Conservation (phyloP, 1,140 invertebrate species). For the Sipha flava region DNA sequence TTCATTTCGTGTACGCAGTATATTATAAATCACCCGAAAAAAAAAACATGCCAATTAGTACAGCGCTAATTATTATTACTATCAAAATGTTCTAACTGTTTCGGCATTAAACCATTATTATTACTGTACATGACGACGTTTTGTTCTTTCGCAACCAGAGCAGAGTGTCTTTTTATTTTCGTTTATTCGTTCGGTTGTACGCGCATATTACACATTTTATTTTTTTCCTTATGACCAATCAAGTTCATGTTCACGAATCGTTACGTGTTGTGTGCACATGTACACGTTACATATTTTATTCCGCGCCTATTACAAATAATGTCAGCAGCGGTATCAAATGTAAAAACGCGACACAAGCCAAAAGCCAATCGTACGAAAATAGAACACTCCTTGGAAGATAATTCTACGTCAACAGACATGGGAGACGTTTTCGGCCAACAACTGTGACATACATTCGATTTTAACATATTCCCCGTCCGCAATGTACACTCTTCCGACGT, state of each 20-base stretch:
- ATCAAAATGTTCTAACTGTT: too few species aligned
- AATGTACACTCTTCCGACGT: too few species aligned
- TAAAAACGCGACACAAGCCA: slow-evolving; percentile 11
- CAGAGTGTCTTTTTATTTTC: too few species aligned
- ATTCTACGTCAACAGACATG: neutral
- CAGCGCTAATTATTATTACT: too few species aligned
- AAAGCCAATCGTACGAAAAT: neutral
- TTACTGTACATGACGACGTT: too few species aligned
- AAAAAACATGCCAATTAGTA: too few species aligned
- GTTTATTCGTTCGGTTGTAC: too few species aligned
- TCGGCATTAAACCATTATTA: too few species aligned
- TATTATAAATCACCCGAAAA: too few species aligned
- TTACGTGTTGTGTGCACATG: neutral
- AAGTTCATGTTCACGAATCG: slow-evolving; percentile 3
- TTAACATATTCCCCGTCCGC: neutral
- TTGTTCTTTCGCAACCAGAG: neutral
- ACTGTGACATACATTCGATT: slow-evolving; percentile 21
- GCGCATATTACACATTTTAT: too few species aligned
- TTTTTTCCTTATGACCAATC: neutral
- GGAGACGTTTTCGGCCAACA: slow-evolving; percentile 8
- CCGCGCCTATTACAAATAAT: neutral
- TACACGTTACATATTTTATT: neutral
- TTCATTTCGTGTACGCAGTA: too few species aligned
- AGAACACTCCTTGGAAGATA: slow-evolving; percentile 4
- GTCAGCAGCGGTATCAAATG: slow-evolving; percentile 6